Base-by-base conservation (phyloP, 2,797 vertebrate species). In the Acanthis flammea region DNA sequence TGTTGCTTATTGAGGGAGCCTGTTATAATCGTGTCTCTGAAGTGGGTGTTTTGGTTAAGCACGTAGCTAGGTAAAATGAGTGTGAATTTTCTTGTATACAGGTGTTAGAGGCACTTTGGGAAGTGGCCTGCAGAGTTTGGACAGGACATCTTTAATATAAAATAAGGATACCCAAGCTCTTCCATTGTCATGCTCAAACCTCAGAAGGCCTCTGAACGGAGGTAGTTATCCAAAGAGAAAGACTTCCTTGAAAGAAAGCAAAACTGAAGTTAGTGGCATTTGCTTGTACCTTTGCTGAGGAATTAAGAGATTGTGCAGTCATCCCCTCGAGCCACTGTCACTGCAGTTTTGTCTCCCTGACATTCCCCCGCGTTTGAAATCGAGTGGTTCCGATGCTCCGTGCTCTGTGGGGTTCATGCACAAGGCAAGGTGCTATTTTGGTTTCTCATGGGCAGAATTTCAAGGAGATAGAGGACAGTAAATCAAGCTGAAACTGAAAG, bases 391-490 rank as follows among this genome's bases (percentile, higher is more conserved):
- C 21, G 7, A 72, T 95, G 72, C 81, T 94, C 10, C 0, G 55
- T 81, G 44, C 79, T 66, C 19, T 10, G 3, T 58, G 70, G 50
- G 66, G 82, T 88, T 95, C 93, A 92, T 35, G 78, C 37, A 51
- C 35, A 55, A 95, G 93, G 79, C 91, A 91, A 71, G 85, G 89
- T 90, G 76, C 95, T 95, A 86, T 94, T 97, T 94, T 92, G 70
- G 86, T 78, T 90, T 90, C 65, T 88, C 5, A 1, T 54, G 62
- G 66, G 50, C 31, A 86, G 81, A 85, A 72, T 66, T 89, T 83
- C 42, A 88, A 86, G 79, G 85, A 72, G 61, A 62, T 55, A 35
- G 51, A 76, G 67, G 39, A 67, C 60, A 57, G 33, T 23, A 79
- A 77, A 86, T 80, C 61, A 48, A 14, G 42, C 42, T 80, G 86